Conservation (phyloP, 2,113 vertebrate species). For the Eolophus roseicapilla region DNA sequence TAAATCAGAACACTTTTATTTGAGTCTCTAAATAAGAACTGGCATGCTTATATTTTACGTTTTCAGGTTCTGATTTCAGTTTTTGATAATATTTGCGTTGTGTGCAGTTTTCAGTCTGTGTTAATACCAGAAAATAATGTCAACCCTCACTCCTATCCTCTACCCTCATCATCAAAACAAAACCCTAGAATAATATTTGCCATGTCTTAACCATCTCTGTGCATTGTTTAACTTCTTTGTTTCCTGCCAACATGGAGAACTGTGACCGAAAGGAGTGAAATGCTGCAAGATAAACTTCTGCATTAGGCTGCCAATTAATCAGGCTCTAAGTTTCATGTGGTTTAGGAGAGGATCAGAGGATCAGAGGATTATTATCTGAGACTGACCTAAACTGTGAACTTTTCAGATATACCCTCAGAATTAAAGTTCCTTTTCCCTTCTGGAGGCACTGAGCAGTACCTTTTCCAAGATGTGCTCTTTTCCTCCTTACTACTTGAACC, state of each 20-base stretch:
- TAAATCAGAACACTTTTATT: background rate
- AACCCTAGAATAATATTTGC: background rate
- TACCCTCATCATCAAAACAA: background rate
- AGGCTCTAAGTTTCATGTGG: background rate
- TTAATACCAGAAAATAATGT: background rate
- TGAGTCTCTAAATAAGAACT: background rate
- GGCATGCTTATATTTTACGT: background rate
- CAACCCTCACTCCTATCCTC: background rate
- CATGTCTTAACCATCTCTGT: background rate
- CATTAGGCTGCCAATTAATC: background rate
- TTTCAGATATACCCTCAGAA: background rate
- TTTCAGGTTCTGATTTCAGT: background rate
- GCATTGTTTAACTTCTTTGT: background rate
- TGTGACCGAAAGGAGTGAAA: background rate
- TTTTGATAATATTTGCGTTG: background rate
- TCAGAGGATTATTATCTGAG: background rate
- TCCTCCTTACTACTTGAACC: background rate
- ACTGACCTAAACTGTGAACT: background rate
- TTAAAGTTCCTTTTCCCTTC: background rate
- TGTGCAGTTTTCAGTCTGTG: background rate
- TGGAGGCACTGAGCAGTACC: background rate
- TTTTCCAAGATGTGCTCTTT: background rate
- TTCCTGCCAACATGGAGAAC: background rate
- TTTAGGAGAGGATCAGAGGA: constrained; percentile 2
- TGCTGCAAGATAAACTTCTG: background rate